Evolutionary conservation across 2,888 invertebrate genomes (phyloP), one percentile per base, ranked within the genome.

Genomic region (Agrypnus murinus): DNA sequence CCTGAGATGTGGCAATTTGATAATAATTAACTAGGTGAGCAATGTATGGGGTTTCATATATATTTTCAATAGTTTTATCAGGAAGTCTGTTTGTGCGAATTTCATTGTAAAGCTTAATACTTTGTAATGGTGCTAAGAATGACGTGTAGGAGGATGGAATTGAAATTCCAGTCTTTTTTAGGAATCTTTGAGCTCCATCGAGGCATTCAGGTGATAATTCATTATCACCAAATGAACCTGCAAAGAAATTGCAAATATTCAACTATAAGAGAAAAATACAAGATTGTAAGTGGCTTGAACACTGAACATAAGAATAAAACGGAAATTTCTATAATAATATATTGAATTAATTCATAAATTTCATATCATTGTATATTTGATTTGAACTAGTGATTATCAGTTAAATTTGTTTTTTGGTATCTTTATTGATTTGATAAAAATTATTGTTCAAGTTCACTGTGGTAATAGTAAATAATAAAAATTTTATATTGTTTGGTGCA

Each of bases 161-260:
- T 79, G 95, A 96, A 74, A 98, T 92, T 15, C 98, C 98, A 17
- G 92, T 88, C 86, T 92, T 92, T 87, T 93, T 93, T 4, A 98
- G 86, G 75, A 97, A 92, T 40, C 92, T 90, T 78, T 96, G 94
- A 1, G 97, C 97, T 1, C 98, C 97, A 86, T 98, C 98, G 58
- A 99, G 88, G 85, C 98, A 99, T 86, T 99, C 99, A 0, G 99
- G 99, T 0, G 98, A 97, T 9, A 99, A 89, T 87, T 99, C 99
- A 84, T 99, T 99, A 84, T 99, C 99, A 15, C 98, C 98, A 88
- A 99, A 99, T 1, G 98, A 98, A 0, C 92, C 90, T 89, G 77
- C 60, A 62, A 69, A 7, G 1, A 12, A 8, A 14, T 55, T 25
- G n/a, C n/a, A n/a, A n/a, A n/a, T n/a, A n/a, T n/a, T n/a, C n/a